Percentiles rank a stretch among this genome's conserved stretches.
Conservation (phyloP, 2,797 vertebrate species). For the Catharus ustulatus region DNA sequence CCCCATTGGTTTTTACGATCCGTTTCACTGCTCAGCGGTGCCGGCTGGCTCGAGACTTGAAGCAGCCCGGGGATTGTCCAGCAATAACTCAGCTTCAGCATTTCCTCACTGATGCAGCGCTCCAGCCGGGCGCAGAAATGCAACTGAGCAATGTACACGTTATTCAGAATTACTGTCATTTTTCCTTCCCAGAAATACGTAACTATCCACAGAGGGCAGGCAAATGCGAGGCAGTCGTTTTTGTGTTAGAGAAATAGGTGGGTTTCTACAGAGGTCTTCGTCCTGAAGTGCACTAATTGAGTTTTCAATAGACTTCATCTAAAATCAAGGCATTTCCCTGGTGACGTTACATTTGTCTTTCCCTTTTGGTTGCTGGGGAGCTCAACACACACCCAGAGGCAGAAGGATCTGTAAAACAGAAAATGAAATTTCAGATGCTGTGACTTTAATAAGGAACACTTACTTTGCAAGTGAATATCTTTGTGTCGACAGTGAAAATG, state of each 20-base stretch:
- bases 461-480: slow-evolving; percentile 27
- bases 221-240: not conserved
- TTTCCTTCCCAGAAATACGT: slow-evolving; percentile 44
- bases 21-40: not conserved
- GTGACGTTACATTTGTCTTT: slow-evolving; percentile 11
- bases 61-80: slow-evolving; percentile 25
- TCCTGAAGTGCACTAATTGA: slow-evolving; percentile 4
- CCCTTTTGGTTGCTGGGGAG: not conserved
- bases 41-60: not conserved
- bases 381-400: not conserved
- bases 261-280: not conserved
- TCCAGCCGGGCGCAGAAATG: slow-evolving; percentile 1
- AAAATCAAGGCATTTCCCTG: slow-evolving; percentile 51
- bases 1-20: slow-evolving; percentile 21
- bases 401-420: slow-evolving; percentile 36
- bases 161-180: slow-evolving; percentile 33
- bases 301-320: slow-evolving; percentile 47
- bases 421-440: slow-evolving; percentile 40
- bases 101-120: not conserved
- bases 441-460: slow-evolving; percentile 19
- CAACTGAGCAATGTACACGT: not conserved
- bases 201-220: not conserved
- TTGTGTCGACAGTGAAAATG: slow-evolving; percentile 42
- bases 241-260: not conserved
- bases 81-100: not conserved